Evolutionary conservation across 37 sponge, comb jelly and placozoan species (phyloP), one percentile per base, ranked within the genome.

Genomic region (Agelas oroides): DNA sequence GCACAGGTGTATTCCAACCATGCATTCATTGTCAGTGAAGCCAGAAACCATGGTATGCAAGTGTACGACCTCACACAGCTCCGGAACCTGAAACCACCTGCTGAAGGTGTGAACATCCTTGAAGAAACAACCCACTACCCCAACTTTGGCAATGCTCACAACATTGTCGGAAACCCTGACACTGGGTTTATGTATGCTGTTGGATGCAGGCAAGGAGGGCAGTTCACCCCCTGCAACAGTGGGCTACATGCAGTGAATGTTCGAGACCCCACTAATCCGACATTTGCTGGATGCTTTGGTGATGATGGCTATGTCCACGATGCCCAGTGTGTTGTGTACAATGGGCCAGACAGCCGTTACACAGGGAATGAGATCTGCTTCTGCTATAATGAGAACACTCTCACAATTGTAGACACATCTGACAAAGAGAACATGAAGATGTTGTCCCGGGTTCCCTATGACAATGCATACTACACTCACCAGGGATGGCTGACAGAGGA

Each of bases 401-500:
- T 92, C 18, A 92, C 92, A 18, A 83, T 92, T 32, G 92, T 92
- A 2, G 92, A 92, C 53, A 88, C 87, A 8, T 46, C 68, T 2
- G 74, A 92, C 75, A 92, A 92, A 67, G 32, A 54, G 17, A 28
- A 87, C 57, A 15, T 53, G 52, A 79, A 75, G 38, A 71, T 87
- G 80, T 11, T 92, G 54, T 74, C 88, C 16, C 21, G 88, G 23
- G 66, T 62, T 23, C 79, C 84, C 20, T 92, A 92, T 55, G 38
- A 71, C 59, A 23, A 37, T 1, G 59, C 1, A 1, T 70, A 56
- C 17, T 92, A 92, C 80, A 87, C 92, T 0, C 92, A 92, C 55
- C 81, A 92, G 78, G 92, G 92, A 53, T 92, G 92, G 92, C 58
- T 92, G 79, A 92, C 55, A 25, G 92, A 92, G 65, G 88, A 87